Percentiles rank a stretch among this genome's conserved stretches.
Evolutionary conservation across 2,888 invertebrate species (phyloP).

Genomic region (Meandrusa payeni): DNA sequence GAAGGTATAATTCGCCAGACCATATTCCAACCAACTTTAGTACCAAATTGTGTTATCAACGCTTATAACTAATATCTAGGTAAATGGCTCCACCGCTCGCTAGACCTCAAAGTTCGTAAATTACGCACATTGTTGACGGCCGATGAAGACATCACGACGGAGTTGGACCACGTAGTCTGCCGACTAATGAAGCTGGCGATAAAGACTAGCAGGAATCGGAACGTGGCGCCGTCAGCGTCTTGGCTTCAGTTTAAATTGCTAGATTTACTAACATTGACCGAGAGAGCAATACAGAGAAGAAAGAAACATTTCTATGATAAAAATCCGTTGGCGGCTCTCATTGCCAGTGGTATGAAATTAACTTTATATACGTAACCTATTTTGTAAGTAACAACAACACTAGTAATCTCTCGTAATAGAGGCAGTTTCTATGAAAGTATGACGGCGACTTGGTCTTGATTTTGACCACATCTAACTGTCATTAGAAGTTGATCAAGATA

Average conservation of each 20-base stretch:
- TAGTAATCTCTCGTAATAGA: too few species aligned
- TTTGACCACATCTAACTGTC: too few species aligned
- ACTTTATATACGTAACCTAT: too few species aligned
- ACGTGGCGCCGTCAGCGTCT: slow-evolving; percentile 45
- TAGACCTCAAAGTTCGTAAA: slow-evolving; percentile 59
- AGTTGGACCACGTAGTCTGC: slow-evolving; percentile 59
- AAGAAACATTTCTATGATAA: slow-evolving; percentile 45
- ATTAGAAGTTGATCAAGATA: too few species aligned
- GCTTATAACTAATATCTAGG: slow-evolving; percentile 44
- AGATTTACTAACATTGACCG: slow-evolving; percentile 61
- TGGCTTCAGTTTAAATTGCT: slow-evolving; percentile 68
- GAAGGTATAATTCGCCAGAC: too few species aligned
- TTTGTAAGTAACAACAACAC: too few species aligned
- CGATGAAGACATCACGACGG: slow-evolving; percentile 59
- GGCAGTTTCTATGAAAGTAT: too few species aligned
- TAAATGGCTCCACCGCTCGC: slow-evolving; percentile 52
- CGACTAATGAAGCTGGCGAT: slow-evolving; percentile 62
- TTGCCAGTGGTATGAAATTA: slow-evolving; percentile 20
- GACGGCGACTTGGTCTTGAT: too few species aligned
- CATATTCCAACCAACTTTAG: too few species aligned
- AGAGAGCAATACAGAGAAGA: slow-evolving; percentile 58
- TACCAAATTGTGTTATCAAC: too few species aligned
- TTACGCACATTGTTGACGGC: slow-evolving; percentile 51
- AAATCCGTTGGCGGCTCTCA: slow-evolving; percentile 42
- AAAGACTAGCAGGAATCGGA: slow-evolving; percentile 40